Conservation (phyloP, 2,888 invertebrate species). For the Andrena minutula region DNA sequence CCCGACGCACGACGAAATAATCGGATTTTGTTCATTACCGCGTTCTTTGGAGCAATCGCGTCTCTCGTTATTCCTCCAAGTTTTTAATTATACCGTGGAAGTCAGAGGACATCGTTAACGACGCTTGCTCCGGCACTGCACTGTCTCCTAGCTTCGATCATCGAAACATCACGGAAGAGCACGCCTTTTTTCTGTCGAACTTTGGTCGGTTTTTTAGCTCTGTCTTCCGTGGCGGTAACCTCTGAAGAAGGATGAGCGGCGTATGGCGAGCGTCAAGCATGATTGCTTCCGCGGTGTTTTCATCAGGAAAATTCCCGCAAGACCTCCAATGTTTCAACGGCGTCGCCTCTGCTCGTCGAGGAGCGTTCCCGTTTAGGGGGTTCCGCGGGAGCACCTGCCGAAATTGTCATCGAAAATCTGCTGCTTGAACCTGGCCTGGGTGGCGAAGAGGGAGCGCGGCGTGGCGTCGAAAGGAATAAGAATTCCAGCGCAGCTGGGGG, state of each 20-base stretch:
- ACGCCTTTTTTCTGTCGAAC: not conserved
- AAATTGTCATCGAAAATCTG: constrained; percentile 63
- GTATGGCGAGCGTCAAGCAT: not conserved
- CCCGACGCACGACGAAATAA: constrained; percentile 67
- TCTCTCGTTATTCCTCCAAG: constrained; percentile 37
- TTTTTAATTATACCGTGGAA: constrained; percentile 57
- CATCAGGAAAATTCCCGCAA: not conserved
- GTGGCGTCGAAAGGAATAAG: constrained; percentile 55
- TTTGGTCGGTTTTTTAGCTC: not conserved
- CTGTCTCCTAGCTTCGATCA: not conserved
- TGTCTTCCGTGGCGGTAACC: not conserved
- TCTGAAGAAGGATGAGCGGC: not conserved
- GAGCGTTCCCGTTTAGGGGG: constrained; percentile 15
- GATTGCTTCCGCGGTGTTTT: not conserved
- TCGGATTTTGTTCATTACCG: constrained; percentile 69
- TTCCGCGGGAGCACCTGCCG: constrained; percentile 11
- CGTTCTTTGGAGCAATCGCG: constrained; percentile 57
- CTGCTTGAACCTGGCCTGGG: constrained; percentile 6
- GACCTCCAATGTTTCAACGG: constrained; percentile 22
- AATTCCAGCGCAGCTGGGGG: constrained; percentile 51
- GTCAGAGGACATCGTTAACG: constrained; percentile 17
- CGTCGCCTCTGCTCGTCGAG: not conserved
- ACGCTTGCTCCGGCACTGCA: not conserved
- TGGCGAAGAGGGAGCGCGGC: not conserved
- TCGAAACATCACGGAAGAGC: too few species aligned